Conservation (phyloP, 2,888 invertebrate species). For the Lasioglossum oenotherae region DNA sequence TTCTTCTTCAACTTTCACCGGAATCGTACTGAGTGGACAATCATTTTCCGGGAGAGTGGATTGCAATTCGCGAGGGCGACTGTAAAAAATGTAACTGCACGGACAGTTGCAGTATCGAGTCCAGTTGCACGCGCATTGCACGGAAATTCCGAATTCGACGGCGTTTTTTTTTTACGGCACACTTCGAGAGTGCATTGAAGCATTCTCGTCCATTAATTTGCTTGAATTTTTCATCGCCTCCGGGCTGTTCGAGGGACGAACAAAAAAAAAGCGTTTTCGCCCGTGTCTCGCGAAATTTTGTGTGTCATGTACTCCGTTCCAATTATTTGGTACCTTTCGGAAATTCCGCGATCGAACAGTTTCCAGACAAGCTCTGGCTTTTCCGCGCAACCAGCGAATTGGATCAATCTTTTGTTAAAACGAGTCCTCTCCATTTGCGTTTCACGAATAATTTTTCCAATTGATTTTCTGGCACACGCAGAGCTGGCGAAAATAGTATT, state of each 20-base stretch:
- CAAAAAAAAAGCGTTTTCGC: not conserved
- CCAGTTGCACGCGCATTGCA: not conserved
- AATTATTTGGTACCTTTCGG: not conserved
- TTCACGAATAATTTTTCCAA: not conserved
- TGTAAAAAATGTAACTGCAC: constrained; percentile 32
- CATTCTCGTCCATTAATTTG: constrained; percentile 17
- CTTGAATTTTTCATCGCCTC: constrained; percentile 24
- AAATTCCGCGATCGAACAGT: not conserved
- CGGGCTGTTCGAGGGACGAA: not conserved
- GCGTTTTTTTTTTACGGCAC: not conserved
- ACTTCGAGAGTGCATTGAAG: not conserved
- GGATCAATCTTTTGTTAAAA: not conserved
- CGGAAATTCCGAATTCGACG: not conserved
- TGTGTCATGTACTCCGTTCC: not conserved
- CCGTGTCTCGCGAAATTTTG: not conserved
- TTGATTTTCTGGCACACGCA: not conserved
- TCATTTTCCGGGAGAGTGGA: not conserved
- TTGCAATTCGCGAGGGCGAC: not conserved
- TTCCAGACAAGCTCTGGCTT: not conserved
- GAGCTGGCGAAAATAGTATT: too few relatives aligned
- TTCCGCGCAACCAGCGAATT: not conserved
- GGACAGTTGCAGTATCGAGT: not conserved
- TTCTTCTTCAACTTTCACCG: not conserved
- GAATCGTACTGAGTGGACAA: not conserved
- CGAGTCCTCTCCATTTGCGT: not conserved